These are phyloP conservation scores for Cecropterus lyciades DNA, from an alignment of 1,140 invertebrate genomes.

Conservation along the genomic window DNA sequence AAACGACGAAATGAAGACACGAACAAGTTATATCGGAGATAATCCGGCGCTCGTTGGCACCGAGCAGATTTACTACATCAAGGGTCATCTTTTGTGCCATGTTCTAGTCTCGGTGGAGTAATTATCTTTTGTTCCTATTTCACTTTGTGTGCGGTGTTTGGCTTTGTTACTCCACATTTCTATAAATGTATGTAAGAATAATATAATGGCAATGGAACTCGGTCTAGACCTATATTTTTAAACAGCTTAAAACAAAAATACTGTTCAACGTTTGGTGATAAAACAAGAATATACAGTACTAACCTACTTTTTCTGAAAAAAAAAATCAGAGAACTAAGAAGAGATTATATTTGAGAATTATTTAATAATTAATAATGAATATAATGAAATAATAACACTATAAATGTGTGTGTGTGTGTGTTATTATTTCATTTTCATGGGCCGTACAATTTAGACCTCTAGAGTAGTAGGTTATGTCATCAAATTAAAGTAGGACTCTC, in stretches of 20 bases:
- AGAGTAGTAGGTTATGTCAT: too few species aligned
- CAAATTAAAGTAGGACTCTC: too few species aligned
- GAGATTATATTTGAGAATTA: too few species aligned
- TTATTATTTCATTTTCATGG: too few species aligned
- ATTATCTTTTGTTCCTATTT: conserved; percentile 34
- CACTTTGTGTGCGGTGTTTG: conserved; percentile 24
- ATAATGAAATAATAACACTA: too few species aligned
- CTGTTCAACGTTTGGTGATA: neutral
- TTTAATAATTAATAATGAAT: too few species aligned
- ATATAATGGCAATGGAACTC: conserved; percentile 20
- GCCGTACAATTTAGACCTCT: too few species aligned
- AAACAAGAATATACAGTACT: neutral
- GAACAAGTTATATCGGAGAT: conserved; percentile 4
- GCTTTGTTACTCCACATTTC: conserved; percentile 23
- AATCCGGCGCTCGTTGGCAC: conserved; percentile 12
- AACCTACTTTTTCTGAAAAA: too few species aligned
- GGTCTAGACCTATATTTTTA: conserved; percentile 3
- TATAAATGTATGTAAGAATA: conserved; percentile 25
- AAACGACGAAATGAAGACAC: too few species aligned
- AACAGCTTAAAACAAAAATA: neutral
- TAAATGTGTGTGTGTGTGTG: too few species aligned
- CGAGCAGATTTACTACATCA: conserved; percentile 8
- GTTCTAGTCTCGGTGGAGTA: conserved; percentile 28
- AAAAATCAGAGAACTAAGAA: too few species aligned
- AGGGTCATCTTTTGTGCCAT: conserved; percentile 32